Percentiles rank a stretch among this genome's conserved stretches.
These are phyloP conservation scores for Trachelus iudaicus DNA, from an alignment of 2,888 invertebrate genomes.

Conservation along the genomic window DNA sequence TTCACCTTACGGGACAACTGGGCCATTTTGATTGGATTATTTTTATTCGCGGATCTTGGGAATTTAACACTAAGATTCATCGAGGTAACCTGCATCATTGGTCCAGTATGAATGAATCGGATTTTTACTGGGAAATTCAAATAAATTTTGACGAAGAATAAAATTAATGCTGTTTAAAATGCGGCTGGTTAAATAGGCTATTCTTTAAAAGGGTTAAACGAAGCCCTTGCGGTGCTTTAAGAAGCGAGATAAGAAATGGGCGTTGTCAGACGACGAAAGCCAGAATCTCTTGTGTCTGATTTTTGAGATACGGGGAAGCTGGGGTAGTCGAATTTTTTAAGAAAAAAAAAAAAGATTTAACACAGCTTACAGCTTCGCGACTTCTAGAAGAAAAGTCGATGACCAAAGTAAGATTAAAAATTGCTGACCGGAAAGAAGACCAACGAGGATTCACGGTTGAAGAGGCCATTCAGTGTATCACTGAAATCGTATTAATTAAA, in stretches of 20 bases:
- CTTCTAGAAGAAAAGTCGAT: background rate
- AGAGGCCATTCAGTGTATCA: background rate
- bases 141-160: too few relatives aligned
- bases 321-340: background rate
- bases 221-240: background rate
- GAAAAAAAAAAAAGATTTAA: background rate
- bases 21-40: too few relatives aligned
- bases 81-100: too few relatives aligned
- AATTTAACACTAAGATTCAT: too few relatives aligned
- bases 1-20: too few relatives aligned
- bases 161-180: too few relatives aligned
- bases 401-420: background rate
- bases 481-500: background rate
- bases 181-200: too few relatives aligned
- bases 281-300: background rate
- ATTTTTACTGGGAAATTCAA: too few relatives aligned
- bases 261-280: background rate
- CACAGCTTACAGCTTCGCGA: too few relatives aligned
- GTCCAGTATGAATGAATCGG: too few relatives aligned
- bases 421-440: background rate
- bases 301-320: background rate
- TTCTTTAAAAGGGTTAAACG: background rate
- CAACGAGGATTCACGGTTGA: background rate
- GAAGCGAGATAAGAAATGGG: background rate
- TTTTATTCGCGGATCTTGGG: too few relatives aligned